Percentiles rank a stretch among this genome's conserved stretches.
Evolutionary conservation across 1,140 invertebrate species (phyloP).

Genomic region (Neodiprion pinetum): DNA sequence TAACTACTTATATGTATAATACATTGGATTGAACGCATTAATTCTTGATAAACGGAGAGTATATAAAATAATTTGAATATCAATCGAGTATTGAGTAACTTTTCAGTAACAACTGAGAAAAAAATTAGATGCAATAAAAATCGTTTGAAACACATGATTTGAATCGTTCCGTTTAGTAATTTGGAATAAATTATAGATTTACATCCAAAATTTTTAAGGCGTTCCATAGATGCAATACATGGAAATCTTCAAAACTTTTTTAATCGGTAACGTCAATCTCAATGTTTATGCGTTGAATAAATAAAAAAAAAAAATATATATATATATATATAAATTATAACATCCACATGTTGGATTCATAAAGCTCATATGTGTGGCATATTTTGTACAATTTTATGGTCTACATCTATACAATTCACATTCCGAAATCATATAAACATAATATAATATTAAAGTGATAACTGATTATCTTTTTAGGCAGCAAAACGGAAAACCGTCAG

Average conservation of each 20-base stretch:
- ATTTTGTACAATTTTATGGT: neutral
- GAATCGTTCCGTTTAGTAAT: neutral
- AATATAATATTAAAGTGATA: too few species aligned
- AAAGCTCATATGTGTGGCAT: neutral
- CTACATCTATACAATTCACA: too few species aligned
- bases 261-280: too few species aligned
- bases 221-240: neutral
- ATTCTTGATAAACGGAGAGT: neutral
- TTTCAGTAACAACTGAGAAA: too few species aligned
- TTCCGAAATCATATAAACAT: too few species aligned
- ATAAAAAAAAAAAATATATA: neutral
- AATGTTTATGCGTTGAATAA: neutral
- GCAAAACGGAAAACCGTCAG: too few species aligned
- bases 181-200: neutral
- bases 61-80: neutral
- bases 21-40: too few species aligned
- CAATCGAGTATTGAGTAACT: neutral
- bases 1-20: too few species aligned
- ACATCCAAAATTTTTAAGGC: neutral
- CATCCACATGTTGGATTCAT: neutral
- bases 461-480: too few species aligned
- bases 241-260: neutral
- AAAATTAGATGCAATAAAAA: too few species aligned
- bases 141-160: too few species aligned
- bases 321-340: neutral